Conservation (phyloP, 2,888 invertebrate species). For the Drosophila subquinaria region DNA sequence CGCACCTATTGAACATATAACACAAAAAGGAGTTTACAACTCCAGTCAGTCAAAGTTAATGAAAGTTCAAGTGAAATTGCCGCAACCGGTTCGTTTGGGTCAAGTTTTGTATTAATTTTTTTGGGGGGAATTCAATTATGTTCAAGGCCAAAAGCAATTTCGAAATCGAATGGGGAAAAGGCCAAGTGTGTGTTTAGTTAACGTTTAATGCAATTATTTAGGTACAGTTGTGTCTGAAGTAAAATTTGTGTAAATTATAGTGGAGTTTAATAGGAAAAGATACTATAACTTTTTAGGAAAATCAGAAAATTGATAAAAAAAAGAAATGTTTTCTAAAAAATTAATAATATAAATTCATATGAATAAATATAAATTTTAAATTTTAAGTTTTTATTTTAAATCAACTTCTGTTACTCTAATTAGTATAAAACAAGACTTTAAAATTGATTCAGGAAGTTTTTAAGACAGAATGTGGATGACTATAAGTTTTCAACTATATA, state of each 20-base stretch:
- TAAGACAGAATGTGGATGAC: too few relatives aligned
- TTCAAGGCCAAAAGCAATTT: constrained; percentile 65
- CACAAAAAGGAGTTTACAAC: constrained; percentile 45
- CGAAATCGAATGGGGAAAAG: constrained; percentile 51
- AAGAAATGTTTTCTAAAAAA: too few relatives aligned
- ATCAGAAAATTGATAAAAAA: too few relatives aligned
- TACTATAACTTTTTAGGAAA: too few relatives aligned
- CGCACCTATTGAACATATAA: constrained; percentile 5
- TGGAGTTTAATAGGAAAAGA: not conserved
- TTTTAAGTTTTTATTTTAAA: too few relatives aligned
- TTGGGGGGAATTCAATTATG: constrained; percentile 56
- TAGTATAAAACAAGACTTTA: too few relatives aligned
- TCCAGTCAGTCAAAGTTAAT: constrained; percentile 51
- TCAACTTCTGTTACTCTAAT: too few relatives aligned
- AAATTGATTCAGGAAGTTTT: too few relatives aligned
- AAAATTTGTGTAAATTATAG: not conserved
- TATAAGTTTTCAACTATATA: too few relatives aligned
- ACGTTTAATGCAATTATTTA: constrained; percentile 15
- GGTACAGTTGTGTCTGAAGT: constrained; percentile 26
- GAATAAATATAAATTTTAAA: too few relatives aligned
- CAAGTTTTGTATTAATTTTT: constrained; percentile 45
- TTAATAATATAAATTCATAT: too few relatives aligned
- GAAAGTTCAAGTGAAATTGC: constrained; percentile 78
- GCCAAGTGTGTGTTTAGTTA: constrained; percentile 20
- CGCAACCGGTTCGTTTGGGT: constrained; percentile 64